Evolutionary conservation across 2,888 invertebrate species (phyloP).

Genomic region (Noctua janthina): DNA sequence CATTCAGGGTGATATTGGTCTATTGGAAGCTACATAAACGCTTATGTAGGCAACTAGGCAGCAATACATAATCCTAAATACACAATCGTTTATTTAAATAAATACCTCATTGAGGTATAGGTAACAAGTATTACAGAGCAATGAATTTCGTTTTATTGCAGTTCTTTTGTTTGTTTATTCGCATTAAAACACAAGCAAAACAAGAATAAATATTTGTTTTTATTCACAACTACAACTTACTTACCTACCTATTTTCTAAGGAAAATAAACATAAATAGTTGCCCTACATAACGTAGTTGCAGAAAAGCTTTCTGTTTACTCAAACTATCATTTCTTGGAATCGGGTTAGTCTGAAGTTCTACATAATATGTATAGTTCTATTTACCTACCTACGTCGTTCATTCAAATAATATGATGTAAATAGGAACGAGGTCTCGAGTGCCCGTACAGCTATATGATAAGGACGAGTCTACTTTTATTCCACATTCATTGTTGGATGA

Average conservation of each 20-base stretch:
- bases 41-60: neutral
- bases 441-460: neutral
- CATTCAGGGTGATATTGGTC: constrained; percentile 18
- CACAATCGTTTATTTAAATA: constrained; percentile 14
- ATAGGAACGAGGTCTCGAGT: neutral
- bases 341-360: neutral
- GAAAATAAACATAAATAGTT: neutral
- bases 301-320: constrained; percentile 9
- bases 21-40: constrained; percentile 2
- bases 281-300: neutral
- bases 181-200: constrained; percentile 15
- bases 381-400: neutral
- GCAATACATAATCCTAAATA: constrained; percentile 18
- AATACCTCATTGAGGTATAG: neutral
- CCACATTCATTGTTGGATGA: neutral
- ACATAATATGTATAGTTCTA: constrained; percentile 10
- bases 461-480: neutral
- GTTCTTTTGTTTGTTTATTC: constrained; percentile 34
- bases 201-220: constrained; percentile 14
- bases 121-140: constrained; percentile 3
- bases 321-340: constrained; percentile 7
- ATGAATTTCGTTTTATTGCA: constrained; percentile 32
- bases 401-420: constrained; percentile 27
- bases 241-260: neutral
- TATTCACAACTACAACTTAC: constrained; percentile 5